These are phyloP conservation scores for Myotis pilosus DNA, from an alignment of 2,797 vertebrate genomes.

Conservation along the genomic window DNA sequence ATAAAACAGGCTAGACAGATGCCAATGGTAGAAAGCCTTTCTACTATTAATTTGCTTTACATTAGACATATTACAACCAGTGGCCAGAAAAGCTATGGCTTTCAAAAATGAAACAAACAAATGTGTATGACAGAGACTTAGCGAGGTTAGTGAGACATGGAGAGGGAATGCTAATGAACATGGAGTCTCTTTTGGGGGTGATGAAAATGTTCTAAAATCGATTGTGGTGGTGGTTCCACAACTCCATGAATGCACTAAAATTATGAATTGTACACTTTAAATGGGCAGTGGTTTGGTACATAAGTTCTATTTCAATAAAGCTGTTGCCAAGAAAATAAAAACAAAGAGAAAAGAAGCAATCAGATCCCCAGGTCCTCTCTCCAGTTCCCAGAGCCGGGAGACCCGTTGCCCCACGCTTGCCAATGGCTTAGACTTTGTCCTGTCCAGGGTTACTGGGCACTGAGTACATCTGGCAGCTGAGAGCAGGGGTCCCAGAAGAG, in stretches of 20 bases:
- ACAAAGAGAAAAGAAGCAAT: neutral
- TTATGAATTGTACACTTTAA: neutral
- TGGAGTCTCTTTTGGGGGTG: neutral
- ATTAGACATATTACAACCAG: neutral
- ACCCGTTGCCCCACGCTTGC: neutral
- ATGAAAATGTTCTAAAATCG: neutral
- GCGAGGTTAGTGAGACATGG: neutral
- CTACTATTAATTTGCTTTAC: neutral
- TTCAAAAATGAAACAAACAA: neutral
- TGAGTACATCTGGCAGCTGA: neutral
- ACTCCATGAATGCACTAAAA: neutral
- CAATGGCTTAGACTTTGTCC: neutral
- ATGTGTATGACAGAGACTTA: neutral
- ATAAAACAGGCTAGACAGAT: neutral
- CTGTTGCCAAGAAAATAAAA: neutral
- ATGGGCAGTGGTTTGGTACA: neutral
- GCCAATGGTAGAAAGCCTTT: neutral
- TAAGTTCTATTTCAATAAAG: neutral
- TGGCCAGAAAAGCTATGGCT: neutral
- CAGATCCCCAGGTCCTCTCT: neutral
- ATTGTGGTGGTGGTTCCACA: neutral
- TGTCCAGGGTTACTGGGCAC: neutral
- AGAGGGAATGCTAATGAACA: neutral
- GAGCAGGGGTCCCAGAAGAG: neutral
- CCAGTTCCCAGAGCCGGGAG: neutral